These are phyloP conservation scores for Petrocephalus zakoni DNA, from an alignment of 2,113 vertebrate genomes.

Conservation along the genomic window DNA sequence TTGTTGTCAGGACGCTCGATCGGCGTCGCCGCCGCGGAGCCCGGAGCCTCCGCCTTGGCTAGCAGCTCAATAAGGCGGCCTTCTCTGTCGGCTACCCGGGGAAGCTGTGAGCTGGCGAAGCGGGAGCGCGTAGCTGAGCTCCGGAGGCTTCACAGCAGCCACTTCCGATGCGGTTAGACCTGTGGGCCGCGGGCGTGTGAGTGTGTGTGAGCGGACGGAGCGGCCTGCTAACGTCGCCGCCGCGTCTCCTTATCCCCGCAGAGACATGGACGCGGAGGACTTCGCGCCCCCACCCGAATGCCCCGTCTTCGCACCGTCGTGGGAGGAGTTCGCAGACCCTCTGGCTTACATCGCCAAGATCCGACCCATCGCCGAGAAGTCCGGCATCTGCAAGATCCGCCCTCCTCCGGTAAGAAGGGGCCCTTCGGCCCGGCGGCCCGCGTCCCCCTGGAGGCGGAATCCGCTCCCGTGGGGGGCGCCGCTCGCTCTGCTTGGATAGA, in stretches of 20 bases:
- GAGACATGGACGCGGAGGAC: conserved; percentile 68
- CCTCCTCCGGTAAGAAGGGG: conserved; percentile 77
- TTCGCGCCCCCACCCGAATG: conserved; percentile 95
- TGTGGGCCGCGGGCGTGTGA: too few species aligned
- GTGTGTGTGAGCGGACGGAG: too few species aligned
- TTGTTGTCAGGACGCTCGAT: too few species aligned
- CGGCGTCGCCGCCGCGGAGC: conserved; percentile 26
- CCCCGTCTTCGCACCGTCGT: conserved; percentile 93
- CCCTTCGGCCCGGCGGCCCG: too few species aligned
- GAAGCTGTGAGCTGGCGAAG: background rate
- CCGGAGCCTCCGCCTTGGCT: background rate
- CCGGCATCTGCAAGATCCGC: conserved; percentile 96
- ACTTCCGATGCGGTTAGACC: conserved; percentile 9
- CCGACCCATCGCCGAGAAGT: conserved; percentile 90
- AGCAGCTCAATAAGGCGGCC: background rate
- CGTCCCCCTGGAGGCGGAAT: too few species aligned
- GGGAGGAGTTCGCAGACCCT: conserved; percentile 94
- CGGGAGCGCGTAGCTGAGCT: too few species aligned
- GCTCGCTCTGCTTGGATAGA: too few species aligned
- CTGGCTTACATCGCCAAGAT: conserved; percentile 93
- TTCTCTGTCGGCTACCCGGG: background rate
- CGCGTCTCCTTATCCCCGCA: conserved; percentile 26
- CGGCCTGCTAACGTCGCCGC: conserved; percentile 3
- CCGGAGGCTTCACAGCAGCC: too few species aligned
- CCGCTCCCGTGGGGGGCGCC: too few species aligned